Evolutionary conservation across 2,888 invertebrate species (phyloP).

Genomic region (Chrysomela aeneicollis): DNA sequence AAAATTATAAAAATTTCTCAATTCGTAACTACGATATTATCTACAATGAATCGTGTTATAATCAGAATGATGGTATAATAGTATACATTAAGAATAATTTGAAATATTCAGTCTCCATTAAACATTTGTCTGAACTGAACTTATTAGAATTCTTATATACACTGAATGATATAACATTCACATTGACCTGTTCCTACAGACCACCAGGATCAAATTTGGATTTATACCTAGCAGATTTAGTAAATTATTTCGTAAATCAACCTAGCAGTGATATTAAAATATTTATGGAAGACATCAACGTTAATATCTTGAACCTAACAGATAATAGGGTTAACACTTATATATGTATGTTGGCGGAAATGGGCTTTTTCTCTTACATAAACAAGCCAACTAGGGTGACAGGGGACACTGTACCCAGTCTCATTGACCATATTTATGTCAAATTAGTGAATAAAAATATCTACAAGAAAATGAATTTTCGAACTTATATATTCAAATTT

Average conservation of each 20-base stretch:
- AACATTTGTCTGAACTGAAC: slow-evolving; percentile 10
- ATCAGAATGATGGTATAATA: slow-evolving; percentile 20
- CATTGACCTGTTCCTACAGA: slow-evolving; percentile 15
- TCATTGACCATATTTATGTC: neutral
- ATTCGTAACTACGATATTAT: too few species aligned
- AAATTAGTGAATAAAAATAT: too few species aligned
- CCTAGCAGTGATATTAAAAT: slow-evolving; percentile 16
- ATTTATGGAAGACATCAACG: slow-evolving; percentile 19
- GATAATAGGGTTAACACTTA: slow-evolving; percentile 4
- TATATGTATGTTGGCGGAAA: slow-evolving; percentile 7
- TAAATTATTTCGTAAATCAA: slow-evolving; percentile 11
- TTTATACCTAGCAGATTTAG: slow-evolving; percentile 9
- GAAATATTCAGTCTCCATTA: neutral
- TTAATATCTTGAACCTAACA: slow-evolving; percentile 13
- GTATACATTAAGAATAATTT: slow-evolving; percentile 15
- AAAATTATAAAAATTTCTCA: too few species aligned
- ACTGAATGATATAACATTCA: slow-evolving; percentile 9
- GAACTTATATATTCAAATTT: too few species aligned
- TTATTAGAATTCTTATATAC: slow-evolving; percentile 11
- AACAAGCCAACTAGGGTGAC: slow-evolving; percentile 19
- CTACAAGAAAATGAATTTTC: too few species aligned
- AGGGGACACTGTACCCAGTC: slow-evolving; percentile 1
- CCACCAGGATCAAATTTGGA: slow-evolving; percentile 17
- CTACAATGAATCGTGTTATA: too few species aligned
- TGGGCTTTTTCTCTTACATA: slow-evolving; percentile 14